Conservation (phyloP, 2,888 invertebrate genomes). For the Parthenolecanium corni region DNA sequence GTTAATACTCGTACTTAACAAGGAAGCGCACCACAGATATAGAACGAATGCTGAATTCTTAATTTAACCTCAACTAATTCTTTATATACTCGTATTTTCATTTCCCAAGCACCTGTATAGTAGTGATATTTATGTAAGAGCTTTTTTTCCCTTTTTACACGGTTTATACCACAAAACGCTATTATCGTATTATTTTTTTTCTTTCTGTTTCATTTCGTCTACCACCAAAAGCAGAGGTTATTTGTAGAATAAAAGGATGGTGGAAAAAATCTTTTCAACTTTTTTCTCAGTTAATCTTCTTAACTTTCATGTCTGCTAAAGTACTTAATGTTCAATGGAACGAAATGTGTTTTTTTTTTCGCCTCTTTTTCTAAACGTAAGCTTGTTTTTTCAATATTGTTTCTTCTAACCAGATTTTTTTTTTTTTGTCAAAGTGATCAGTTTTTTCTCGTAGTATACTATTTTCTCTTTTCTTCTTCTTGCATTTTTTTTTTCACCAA, state of each 20-base stretch:
- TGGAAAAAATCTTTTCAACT: conserved; percentile 17
- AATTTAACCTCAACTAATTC: too few relatives aligned
- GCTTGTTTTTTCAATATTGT: too few relatives aligned
- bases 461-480: neutral
- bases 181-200: conserved; percentile 11
- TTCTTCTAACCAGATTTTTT: too few relatives aligned
- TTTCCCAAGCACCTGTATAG: too few relatives aligned
- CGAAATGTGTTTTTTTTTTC: conserved; percentile 19
- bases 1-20: too few relatives aligned
- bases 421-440: neutral
- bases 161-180: neutral
- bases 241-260: conserved; percentile 2
- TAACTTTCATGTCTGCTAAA: conserved; percentile 19
- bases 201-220: neutral
- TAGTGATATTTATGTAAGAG: too few relatives aligned
- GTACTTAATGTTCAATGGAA: conserved; percentile 6
- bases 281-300: conserved; percentile 18
- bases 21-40: too few relatives aligned
- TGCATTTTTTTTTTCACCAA: neutral
- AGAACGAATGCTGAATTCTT: too few relatives aligned
- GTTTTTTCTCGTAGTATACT: neutral
- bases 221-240: conserved; percentile 11
- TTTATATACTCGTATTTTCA: too few relatives aligned
- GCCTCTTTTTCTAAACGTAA: neutral
- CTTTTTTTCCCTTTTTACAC: too few relatives aligned